Evolutionary conservation across 2,113 vertebrate genomes (phyloP).

Genomic region (Chaetops frenatus): DNA sequence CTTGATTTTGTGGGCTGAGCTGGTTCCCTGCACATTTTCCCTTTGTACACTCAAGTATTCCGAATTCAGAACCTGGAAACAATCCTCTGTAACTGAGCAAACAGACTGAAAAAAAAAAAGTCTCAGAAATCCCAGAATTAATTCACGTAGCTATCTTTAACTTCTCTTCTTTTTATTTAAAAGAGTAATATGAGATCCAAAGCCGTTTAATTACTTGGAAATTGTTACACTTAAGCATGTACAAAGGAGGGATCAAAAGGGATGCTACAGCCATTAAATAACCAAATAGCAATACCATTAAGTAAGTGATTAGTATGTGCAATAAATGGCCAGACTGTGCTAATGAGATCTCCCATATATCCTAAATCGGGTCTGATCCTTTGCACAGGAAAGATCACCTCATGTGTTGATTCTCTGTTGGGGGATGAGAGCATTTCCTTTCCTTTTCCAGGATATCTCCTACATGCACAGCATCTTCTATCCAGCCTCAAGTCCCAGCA

Average conservation of each 20-base stretch:
- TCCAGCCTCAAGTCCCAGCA: background rate
- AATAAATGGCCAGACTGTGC: conserved; percentile 24
- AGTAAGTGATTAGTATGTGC: background rate
- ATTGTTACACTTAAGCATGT: background rate
- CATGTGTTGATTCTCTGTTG: background rate
- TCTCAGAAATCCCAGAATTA: background rate
- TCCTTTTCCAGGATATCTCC: background rate
- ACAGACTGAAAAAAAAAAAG: background rate
- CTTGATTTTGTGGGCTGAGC: background rate
- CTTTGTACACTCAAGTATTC: background rate
- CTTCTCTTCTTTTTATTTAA: background rate
- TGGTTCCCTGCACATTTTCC: background rate
- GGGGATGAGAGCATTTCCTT: background rate
- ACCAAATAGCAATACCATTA: conserved; percentile 24
- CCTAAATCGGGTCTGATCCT: background rate
- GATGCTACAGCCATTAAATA: conserved; percentile 14
- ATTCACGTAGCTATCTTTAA: background rate
- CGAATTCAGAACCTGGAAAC: background rate
- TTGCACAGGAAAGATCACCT: background rate
- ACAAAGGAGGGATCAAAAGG: background rate
- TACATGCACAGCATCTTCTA: background rate
- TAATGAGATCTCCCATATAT: background rate
- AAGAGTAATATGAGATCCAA: background rate
- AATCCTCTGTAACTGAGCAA: background rate
- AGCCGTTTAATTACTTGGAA: conserved; percentile 28